Percentiles rank a stretch among this genome's conserved stretches.
Evolutionary conservation across 2,888 invertebrate species (phyloP).

Genomic region (Rhingia rostrata): DNA sequence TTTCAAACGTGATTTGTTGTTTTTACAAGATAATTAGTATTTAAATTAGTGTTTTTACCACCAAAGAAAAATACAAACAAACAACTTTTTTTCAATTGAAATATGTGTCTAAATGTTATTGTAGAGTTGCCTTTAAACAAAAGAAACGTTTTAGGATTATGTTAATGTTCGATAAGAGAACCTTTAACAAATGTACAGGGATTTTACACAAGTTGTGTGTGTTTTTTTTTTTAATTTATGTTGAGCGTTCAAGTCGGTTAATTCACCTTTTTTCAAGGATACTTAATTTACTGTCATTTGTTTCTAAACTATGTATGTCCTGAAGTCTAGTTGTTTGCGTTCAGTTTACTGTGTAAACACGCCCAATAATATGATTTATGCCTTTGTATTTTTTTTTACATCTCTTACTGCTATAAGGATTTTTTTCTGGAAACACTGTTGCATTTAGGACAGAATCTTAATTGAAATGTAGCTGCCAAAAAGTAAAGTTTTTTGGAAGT

Average conservation of each 20-base stretch:
- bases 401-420: slow-evolving; percentile 45
- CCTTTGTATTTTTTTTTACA: slow-evolving; percentile 19
- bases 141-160: slow-evolving; percentile 11
- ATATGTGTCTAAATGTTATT: slow-evolving; percentile 16
- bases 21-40: slow-evolving; percentile 57
- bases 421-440: slow-evolving; percentile 17
- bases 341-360: slow-evolving; percentile 59
- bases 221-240: not conserved
- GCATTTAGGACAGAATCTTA: slow-evolving; percentile 49
- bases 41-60: slow-evolving; percentile 65
- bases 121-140: slow-evolving; percentile 47
- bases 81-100: slow-evolving; percentile 22
- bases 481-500: too few species aligned
- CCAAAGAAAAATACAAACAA: slow-evolving; percentile 59
- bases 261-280: slow-evolving; percentile 12
- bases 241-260: slow-evolving; percentile 3
- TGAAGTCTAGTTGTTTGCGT: not conserved
- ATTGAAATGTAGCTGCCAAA: too few species aligned
- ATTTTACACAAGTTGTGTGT: slow-evolving; percentile 42
- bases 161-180: slow-evolving; percentile 19
- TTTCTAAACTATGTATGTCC: too few species aligned
- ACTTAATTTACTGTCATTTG: not conserved
- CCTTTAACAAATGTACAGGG: slow-evolving; percentile 64
- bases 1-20: slow-evolving; percentile 68
- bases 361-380: slow-evolving; percentile 39